Conservation (phyloP, 1,140 invertebrate species). For the Leptinotarsa texana region DNA sequence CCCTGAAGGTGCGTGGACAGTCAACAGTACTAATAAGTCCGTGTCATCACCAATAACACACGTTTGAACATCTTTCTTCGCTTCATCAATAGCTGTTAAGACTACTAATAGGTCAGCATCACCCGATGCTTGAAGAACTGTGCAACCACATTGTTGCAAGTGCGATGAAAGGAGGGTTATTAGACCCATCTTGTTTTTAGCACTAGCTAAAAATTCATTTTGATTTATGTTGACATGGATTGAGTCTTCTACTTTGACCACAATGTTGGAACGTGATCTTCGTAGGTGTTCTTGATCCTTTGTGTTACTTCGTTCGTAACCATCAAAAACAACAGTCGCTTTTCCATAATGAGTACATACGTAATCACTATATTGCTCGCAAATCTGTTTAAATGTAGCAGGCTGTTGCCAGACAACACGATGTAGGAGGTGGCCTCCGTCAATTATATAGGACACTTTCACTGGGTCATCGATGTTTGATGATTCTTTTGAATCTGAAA, state of each 20-base stretch:
- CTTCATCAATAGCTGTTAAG: constrained; percentile 16
- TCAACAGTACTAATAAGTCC: constrained; percentile 24
- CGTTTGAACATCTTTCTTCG: constrained; percentile 1
- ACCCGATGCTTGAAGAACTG: constrained; percentile 11
- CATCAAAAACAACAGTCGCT: constrained; percentile 25
- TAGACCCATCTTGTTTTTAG: constrained; percentile 23
- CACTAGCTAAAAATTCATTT: constrained; percentile 24
- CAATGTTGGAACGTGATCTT: constrained; percentile 19
- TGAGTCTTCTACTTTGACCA: constrained; percentile 20
- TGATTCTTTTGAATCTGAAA: constrained; percentile 19
- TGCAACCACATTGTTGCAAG: constrained; percentile 21
- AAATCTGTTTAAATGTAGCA: constrained; percentile 24
- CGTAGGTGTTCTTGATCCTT: constrained; percentile 25
- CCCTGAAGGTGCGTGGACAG: constrained; percentile 16
- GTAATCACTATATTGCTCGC: constrained; percentile 26
- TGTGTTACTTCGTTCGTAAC: constrained; percentile 25
- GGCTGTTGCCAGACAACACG: constrained; percentile 23
- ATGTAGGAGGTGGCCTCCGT: constrained; percentile 24
- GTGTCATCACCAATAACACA: constrained; percentile 22
- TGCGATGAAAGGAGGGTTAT: constrained; percentile 21
- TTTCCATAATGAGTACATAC: constrained; percentile 22
- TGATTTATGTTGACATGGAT: constrained; percentile 24
- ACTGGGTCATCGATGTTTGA: constrained; percentile 14
- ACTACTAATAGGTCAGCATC: constrained; percentile 21
- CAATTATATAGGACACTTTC: constrained; percentile 19